Conservation (phyloP, 2,888 invertebrate species). For the Metellina segmentata region DNA sequence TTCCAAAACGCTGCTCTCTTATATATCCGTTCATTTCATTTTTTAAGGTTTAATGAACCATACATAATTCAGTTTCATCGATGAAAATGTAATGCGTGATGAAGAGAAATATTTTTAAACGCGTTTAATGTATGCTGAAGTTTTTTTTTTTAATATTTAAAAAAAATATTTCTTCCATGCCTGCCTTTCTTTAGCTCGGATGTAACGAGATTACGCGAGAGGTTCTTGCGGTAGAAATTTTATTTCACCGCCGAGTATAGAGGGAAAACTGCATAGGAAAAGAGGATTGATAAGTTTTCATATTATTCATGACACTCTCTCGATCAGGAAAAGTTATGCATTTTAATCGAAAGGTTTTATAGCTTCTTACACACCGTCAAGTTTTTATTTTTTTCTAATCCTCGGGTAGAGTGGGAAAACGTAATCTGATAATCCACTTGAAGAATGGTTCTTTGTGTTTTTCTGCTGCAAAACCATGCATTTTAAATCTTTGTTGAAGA, state of each 20-base stretch:
- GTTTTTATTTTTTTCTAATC: constrained; percentile 21
- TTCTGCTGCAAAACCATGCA: neutral
- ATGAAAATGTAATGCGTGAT: constrained; percentile 21
- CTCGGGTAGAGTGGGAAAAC: neutral
- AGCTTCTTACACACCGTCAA: neutral
- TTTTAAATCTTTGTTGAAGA: constrained; percentile 23
- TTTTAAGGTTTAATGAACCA: constrained; percentile 25
- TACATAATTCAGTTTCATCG: constrained; percentile 17
- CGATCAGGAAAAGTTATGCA: constrained; percentile 18
- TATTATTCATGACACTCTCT: constrained; percentile 48
- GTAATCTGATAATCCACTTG: constrained; percentile 41
- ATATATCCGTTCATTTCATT: constrained; percentile 9
- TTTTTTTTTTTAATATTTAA: constrained; percentile 11
- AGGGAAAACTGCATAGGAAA: constrained; percentile 16
- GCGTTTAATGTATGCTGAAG: constrained; percentile 30
- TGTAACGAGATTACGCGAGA: constrained; percentile 21
- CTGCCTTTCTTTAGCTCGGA: neutral
- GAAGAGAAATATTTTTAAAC: constrained; percentile 23
- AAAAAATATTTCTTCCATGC: neutral
- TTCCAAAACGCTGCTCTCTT: neutral
- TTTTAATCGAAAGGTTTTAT: constrained; percentile 43
- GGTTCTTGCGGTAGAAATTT: constrained; percentile 6
- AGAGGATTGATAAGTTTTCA: constrained; percentile 44
- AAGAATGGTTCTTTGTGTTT: neutral
- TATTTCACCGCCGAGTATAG: neutral